Evolutionary conservation across 2,797 vertebrate genomes (phyloP).

Genomic region (Anas acuta): DNA sequence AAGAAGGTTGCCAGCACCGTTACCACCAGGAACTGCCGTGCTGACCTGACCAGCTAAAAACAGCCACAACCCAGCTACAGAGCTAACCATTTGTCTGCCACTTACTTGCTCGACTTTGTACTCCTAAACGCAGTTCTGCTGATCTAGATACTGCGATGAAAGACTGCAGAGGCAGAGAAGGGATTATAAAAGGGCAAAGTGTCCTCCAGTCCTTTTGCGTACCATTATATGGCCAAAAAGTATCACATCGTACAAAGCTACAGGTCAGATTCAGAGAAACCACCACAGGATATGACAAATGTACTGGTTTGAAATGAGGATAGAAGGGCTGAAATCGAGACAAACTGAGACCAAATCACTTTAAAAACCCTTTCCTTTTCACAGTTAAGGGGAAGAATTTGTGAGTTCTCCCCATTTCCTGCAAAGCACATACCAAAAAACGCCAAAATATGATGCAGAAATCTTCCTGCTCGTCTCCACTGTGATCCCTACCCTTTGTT

Average conservation of each 20-base stretch:
- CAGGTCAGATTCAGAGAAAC: background rate
- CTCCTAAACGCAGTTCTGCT: accelerated
- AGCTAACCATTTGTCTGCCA: background rate
- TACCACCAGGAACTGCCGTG: background rate
- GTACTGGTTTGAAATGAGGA: background rate
- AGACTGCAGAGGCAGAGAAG: background rate
- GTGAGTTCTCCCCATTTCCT: background rate
- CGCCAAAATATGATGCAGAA: background rate
- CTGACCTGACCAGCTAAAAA: background rate
- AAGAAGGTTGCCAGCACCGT: conserved; percentile 49
- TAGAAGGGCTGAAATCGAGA: background rate
- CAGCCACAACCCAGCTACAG: accelerated
- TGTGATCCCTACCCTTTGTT: background rate
- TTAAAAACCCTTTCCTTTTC: background rate
- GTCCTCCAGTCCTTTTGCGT: background rate
- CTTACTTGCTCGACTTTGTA: accelerated
- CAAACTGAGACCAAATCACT: background rate
- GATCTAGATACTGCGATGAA: background rate
- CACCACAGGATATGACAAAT: background rate
- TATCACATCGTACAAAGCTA: background rate
- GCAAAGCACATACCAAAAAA: background rate
- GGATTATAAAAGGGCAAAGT: background rate
- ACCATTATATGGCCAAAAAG: background rate
- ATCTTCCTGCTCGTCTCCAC: background rate
- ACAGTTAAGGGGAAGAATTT: background rate